phyloP scores from a whole-genome alignment of 64 coral and sea anemone genomes.

The Montipora capricornis region DNA sequence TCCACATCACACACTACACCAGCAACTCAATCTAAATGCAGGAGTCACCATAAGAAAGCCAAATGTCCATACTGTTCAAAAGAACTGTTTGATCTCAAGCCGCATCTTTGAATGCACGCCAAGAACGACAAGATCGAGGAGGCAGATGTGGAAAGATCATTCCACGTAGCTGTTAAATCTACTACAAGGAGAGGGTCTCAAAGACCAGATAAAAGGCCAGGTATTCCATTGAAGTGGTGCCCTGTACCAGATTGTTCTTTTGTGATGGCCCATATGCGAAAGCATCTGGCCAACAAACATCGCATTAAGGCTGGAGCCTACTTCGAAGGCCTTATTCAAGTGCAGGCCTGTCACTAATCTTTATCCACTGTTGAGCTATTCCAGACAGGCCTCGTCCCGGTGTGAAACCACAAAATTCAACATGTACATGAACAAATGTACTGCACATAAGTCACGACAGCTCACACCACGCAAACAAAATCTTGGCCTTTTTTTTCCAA shows the following conservation, averaged over 20 bases:
- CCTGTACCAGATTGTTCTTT: neutral
- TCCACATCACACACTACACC: too few relatives aligned
- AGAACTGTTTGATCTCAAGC: neutral
- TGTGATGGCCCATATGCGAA: neutral
- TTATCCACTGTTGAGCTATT: too few relatives aligned
- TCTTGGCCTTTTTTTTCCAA: too few relatives aligned
- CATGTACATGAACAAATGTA: too few relatives aligned
- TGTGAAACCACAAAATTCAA: too few relatives aligned
- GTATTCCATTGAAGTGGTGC: neutral
- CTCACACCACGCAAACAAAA: too few relatives aligned
- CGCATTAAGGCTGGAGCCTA: neutral
- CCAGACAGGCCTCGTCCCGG: too few relatives aligned
- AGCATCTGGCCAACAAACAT: neutral
- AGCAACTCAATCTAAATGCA: neutral
- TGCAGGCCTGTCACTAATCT: too few relatives aligned
- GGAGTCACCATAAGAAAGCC: neutral
- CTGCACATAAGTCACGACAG: too few relatives aligned
- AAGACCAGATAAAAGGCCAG: neutral
- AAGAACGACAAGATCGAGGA: neutral
- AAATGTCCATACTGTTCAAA: neutral
- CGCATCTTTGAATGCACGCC: neutral
- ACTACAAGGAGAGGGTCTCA: neutral
- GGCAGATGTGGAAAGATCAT: neutral
- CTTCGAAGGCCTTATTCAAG: neutral
- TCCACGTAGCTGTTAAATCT: neutral